These are phyloP conservation scores for Argyrosomus japonicus DNA, from an alignment of 2,113 vertebrate species.

Conservation along the genomic window DNA sequence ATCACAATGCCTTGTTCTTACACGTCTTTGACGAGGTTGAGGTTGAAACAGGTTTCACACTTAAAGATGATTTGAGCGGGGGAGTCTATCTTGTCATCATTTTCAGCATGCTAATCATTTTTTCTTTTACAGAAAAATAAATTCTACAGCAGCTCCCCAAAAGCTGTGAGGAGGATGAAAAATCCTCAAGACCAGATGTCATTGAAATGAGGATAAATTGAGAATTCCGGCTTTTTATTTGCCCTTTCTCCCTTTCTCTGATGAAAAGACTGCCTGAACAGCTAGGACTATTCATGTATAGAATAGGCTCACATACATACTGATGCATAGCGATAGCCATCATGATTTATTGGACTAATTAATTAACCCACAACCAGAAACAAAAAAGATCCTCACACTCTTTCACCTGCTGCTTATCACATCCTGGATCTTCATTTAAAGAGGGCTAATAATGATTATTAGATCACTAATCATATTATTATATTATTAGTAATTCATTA, in stretches of 20 bases:
- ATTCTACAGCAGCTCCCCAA: not conserved
- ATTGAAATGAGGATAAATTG: not conserved
- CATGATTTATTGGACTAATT: not conserved
- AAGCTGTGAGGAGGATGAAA: not conserved
- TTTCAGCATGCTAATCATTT: not conserved
- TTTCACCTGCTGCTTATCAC: not conserved
- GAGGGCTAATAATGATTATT: not conserved
- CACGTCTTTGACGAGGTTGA: not conserved
- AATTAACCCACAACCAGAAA: not conserved
- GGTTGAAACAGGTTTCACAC: conserved; percentile 11
- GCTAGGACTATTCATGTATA: not conserved
- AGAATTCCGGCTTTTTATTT: not conserved
- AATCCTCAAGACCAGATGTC: not conserved
- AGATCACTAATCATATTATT: no score
- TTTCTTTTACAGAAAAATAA: not conserved
- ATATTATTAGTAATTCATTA: not conserved
- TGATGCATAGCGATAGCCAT: not conserved
- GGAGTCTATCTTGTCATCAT: not conserved
- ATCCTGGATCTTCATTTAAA: not conserved
- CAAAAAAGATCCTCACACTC: not conserved
- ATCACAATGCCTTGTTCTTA: not conserved
- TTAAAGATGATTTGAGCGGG: not conserved
- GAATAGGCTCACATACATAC: not conserved
- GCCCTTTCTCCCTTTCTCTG: not conserved
- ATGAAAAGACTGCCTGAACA: not conserved